These are phyloP conservation scores for Spheniscus mendiculus DNA, from an alignment of 2,113 vertebrate genomes.

Conservation along the genomic window DNA sequence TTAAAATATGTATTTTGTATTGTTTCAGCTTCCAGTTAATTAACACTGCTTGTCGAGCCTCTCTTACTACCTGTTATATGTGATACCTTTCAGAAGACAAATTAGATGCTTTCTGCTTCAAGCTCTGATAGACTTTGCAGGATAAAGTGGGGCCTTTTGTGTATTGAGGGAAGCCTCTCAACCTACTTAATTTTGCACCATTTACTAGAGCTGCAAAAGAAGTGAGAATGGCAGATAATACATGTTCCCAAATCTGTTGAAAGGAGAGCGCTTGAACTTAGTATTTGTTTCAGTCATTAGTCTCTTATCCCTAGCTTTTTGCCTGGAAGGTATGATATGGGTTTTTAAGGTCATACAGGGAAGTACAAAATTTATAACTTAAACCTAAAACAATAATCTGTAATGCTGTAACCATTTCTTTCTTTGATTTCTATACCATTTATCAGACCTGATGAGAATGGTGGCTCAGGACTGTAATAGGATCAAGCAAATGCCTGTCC, in stretches of 20 bases:
- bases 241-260: neutral
- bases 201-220: neutral
- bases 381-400: neutral
- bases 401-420: neutral
- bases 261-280: neutral
- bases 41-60: neutral
- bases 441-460: neutral
- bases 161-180: neutral
- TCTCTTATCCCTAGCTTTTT: neutral
- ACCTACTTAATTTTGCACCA: neutral
- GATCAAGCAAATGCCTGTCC: neutral
- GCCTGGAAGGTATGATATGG: neutral
- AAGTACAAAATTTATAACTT: neutral
- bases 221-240: neutral
- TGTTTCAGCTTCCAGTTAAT: slow-evolving; percentile 2
- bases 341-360: neutral
- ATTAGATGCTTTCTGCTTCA: neutral
- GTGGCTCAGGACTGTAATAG: neutral
- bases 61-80: neutral
- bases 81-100: neutral
- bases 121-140: neutral
- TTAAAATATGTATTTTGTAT: neutral
- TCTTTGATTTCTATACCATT: neutral
- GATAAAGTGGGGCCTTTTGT: neutral
- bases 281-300: neutral